Evolutionary conservation across 2,888 invertebrate species (phyloP).

Genomic region (Thymelicus lineola): DNA sequence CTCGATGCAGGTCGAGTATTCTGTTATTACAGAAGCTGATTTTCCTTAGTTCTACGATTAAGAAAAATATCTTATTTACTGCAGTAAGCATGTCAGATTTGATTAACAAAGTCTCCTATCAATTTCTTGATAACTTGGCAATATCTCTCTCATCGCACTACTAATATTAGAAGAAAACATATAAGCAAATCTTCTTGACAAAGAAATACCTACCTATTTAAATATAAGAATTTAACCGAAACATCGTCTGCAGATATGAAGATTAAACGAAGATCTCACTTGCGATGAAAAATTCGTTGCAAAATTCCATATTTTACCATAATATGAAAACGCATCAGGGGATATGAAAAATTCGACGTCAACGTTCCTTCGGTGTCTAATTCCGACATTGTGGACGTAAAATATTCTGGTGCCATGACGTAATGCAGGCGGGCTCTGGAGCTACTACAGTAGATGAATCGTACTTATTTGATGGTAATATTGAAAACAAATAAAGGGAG

Average conservation of each 20-base stretch:
- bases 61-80: too few species aligned
- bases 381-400: constrained; percentile 12
- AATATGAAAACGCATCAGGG: constrained; percentile 28
- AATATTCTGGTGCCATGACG: constrained; percentile 6
- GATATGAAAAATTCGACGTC: constrained; percentile 32
- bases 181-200: too few species aligned
- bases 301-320: constrained; percentile 28
- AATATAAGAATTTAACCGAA: not conserved
- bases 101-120: too few species aligned
- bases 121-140: too few species aligned
- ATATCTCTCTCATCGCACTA: too few species aligned
- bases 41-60: too few species aligned
- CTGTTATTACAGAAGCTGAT: too few species aligned
- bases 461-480: constrained; percentile 12
- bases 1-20: too few species aligned
- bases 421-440: not conserved
- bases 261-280: constrained; percentile 18
- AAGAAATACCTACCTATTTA: too few species aligned
- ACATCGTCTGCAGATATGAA: not conserved
- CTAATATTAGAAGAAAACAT: too few species aligned
- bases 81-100: too few species aligned
- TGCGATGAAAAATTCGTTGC: constrained; percentile 29
- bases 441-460: not conserved
- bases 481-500: constrained; percentile 25
- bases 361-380: constrained; percentile 19